Conservation (phyloP, 2,797 vertebrate species). For the Champsocephalus gunnari region DNA sequence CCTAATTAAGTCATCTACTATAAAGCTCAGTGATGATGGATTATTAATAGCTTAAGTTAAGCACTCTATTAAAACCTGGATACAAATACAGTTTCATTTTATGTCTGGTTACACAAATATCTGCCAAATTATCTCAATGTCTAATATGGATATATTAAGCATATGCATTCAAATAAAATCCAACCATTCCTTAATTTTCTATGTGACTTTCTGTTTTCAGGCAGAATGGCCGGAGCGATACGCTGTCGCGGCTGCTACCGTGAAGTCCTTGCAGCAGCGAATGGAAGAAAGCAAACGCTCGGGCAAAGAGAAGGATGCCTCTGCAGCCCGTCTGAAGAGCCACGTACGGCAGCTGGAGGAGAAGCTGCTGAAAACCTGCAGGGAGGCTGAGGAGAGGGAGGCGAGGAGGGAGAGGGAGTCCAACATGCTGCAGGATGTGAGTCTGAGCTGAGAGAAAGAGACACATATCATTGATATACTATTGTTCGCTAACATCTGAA, state of each 20-base stretch:
- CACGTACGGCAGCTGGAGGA: slow-evolving; percentile 89
- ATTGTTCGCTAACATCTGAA: not conserved
- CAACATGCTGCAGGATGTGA: slow-evolving; percentile 95
- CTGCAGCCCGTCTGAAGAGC: slow-evolving; percentile 80
- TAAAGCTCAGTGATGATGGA: no score
- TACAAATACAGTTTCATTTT: no score
- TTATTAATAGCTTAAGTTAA: no score
- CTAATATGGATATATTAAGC: no score
- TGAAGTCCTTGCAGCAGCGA: slow-evolving; percentile 88
- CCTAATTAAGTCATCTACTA: no score
- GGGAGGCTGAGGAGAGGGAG: slow-evolving; percentile 89
- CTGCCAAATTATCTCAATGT: no score
- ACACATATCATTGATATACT: not conserved
- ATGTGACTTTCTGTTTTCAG: slow-evolving; percentile 66
- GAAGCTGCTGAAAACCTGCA: slow-evolving; percentile 85
- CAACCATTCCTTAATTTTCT: not conserved
- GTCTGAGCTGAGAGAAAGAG: slow-evolving; percentile 50
- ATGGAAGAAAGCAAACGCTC: slow-evolving; percentile 88
- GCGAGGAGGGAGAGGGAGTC: slow-evolving; percentile 88
- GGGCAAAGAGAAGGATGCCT: slow-evolving; percentile 90
- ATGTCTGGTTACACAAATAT: no score
- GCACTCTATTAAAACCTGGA: no score
- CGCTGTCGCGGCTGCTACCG: slow-evolving; percentile 79
- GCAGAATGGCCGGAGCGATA: slow-evolving; percentile 91
- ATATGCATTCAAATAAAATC: not conserved